These are phyloP conservation scores for Capra hircus DNA, from an alignment of 2,113 vertebrate species.

Conservation along the genomic window DNA sequence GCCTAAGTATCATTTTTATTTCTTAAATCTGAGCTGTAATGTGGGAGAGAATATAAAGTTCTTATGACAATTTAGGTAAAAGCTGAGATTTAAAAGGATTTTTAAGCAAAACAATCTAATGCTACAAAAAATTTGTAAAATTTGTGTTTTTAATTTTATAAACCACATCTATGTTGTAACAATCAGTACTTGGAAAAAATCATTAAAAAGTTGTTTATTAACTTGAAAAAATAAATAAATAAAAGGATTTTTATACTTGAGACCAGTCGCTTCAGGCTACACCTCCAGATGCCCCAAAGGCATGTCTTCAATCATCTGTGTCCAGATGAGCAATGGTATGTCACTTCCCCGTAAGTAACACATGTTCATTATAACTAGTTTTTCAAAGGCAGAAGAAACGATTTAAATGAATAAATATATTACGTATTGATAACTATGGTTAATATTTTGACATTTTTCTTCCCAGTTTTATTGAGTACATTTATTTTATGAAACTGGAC, in stretches of 20 bases:
- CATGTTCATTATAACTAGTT: neutral
- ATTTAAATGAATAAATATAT: neutral
- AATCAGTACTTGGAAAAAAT: neutral
- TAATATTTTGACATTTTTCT: neutral
- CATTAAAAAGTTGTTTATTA: conserved; percentile 33
- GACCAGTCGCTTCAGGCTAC: neutral
- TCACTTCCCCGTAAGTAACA: neutral
- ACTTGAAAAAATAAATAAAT: neutral
- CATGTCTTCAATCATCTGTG: neutral
- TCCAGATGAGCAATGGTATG: neutral
- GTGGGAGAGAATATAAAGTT: neutral
- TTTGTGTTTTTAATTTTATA: conserved; percentile 54
- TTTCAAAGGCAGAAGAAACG: neutral
- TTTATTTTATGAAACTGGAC: neutral
- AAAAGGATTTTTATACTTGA: neutral
- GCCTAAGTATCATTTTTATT: neutral
- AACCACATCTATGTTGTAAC: neutral
- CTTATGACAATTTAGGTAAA: neutral
- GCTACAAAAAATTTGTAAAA: neutral
- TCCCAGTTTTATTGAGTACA: neutral
- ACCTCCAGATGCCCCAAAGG: neutral
- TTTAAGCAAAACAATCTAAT: no score
- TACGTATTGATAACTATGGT: neutral
- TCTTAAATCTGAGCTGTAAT: neutral
- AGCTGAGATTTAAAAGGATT: neutral